Percentiles rank a stretch among this genome's conserved stretches.
Evolutionary conservation across 2,797 vertebrate genomes (phyloP).

Genomic region (Lemur catta): DNA sequence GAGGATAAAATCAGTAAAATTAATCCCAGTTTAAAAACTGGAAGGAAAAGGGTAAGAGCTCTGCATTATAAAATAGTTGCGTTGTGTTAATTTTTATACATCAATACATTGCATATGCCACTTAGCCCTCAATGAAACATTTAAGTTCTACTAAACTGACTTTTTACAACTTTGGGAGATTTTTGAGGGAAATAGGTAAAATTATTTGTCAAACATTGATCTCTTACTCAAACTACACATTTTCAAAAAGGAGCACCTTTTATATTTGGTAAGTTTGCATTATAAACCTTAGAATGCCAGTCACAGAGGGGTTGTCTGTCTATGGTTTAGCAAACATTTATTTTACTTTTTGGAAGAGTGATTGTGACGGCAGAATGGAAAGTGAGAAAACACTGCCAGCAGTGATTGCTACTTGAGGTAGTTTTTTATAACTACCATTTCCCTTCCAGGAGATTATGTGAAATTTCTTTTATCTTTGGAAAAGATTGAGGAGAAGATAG

Average conservation of each 20-base stretch:
- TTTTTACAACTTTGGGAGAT: slow-evolving; percentile 54
- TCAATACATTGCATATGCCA: slow-evolving; percentile 33
- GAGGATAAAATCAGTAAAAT: slow-evolving; percentile 23
- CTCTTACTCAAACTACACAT: slow-evolving; percentile 14
- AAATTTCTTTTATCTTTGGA: slow-evolving; percentile 77
- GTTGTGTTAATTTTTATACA: slow-evolving; percentile 41
- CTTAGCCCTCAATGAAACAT: slow-evolving; percentile 54
- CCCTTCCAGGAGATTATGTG: slow-evolving; percentile 79
- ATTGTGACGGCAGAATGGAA: slow-evolving; percentile 70
- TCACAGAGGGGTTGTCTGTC: slow-evolving; percentile 45
- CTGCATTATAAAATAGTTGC: slow-evolving; percentile 35
- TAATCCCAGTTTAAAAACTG: slow-evolving; percentile 48
- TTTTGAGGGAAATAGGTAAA: slow-evolving; percentile 26
- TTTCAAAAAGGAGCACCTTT: slow-evolving; percentile 56
- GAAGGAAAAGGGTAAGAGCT: slow-evolving; percentile 10
- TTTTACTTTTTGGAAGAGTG: slow-evolving; percentile 58
- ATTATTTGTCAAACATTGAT: slow-evolving; percentile 21
- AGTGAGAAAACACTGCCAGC: slow-evolving; percentile 76
- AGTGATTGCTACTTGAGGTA: slow-evolving; percentile 75
- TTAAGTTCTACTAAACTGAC: slow-evolving; percentile 49
- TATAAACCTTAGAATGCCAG: slow-evolving; percentile 63
- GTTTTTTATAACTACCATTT: slow-evolving; percentile 75
- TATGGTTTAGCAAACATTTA: slow-evolving; percentile 72
- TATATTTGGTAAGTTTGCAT: slow-evolving; percentile 62
- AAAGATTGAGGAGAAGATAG: slow-evolving; percentile 69